A percentile compares a stretch with the other conserved stretches of the same genome.
Evolutionary conservation across 2,113 vertebrate species (phyloP).

Genomic region (Propithecus coquereli): DNA sequence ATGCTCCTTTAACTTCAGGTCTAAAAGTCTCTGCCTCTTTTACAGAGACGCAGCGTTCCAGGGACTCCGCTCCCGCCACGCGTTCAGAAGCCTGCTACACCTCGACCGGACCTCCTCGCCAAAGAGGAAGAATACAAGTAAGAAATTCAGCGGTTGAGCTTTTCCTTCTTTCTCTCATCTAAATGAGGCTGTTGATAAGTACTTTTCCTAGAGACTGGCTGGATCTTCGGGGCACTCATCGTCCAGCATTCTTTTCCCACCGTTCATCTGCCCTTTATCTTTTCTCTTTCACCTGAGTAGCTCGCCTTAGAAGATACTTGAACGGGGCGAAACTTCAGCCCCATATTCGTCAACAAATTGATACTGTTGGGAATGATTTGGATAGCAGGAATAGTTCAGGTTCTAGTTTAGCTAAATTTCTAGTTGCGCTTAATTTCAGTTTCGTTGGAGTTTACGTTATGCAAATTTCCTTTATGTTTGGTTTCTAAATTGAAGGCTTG

Average conservation of each 20-base stretch:
- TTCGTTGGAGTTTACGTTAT: not conserved
- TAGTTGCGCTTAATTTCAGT: not conserved
- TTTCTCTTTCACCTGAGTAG: not conserved
- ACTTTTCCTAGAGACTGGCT: not conserved
- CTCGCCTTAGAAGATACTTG: not conserved
- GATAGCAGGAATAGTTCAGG: not conserved
- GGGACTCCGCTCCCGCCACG: not conserved
- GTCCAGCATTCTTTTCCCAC: not conserved
- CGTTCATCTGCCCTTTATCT: not conserved
- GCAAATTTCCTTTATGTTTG: not conserved
- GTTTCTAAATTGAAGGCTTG: not conserved
- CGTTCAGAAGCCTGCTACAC: not conserved
- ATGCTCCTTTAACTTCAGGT: not conserved
- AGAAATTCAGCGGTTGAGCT: not conserved
- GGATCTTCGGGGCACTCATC: not conserved
- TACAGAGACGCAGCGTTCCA: slow-evolving; percentile 28
- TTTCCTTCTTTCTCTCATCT: not conserved
- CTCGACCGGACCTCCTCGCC: slow-evolving; percentile 78
- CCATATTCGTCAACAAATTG: not conserved
- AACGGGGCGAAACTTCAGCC: not conserved
- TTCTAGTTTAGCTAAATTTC: not conserved
- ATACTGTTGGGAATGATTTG: not conserved
- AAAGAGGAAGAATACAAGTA: slow-evolving; percentile 92
- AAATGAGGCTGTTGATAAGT: not conserved
- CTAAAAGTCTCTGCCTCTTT: slow-evolving; percentile 30